Evolutionary conservation across 2,797 vertebrate species (phyloP), one percentile per base, ranked within the genome.

Genomic region (Myiotriccus ornatus): DNA sequence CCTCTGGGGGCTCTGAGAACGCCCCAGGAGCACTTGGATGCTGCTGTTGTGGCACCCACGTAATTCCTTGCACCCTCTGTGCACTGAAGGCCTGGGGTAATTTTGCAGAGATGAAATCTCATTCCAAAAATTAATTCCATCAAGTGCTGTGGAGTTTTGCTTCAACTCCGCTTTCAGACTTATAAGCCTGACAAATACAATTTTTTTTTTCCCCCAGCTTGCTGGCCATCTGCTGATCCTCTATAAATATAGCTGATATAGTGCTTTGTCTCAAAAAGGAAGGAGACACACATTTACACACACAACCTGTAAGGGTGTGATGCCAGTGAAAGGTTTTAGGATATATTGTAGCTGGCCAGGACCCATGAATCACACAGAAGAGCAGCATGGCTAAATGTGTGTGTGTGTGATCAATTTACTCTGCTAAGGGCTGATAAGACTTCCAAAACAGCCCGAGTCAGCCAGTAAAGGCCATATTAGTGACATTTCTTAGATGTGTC

Each of bases 141-240:
- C 60, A 67, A 74, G 53, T 46, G 19, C 46, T 65, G 32, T 34
- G n/a, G 81, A 82, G 74, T 62, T 91, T 90, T 84, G 24, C 62
- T 91, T 75, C 57, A 89, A 87, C 25, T 89, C 46, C 35, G 16
- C 50, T 87, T 87, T 80, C 53, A 85, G 89, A 91, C 91, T 92
- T 93, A 86, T 71, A 93, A 94, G 50, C 74, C 79, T 94, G 87
- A 94, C 43, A 95, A 78, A 90, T 88, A 44, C 4, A 46, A 13
- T 62, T 91, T 57, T 78, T 41, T 41, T 89, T 70, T 52, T 9
- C 8, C 55, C 75, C 50, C 94, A 95, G 91, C 91, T 91, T 94
- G 84, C 75, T 87, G 90, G 75, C 95, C 94, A 95, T 96, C 92
- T 96, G 95, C 85, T 93, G 85, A 94, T 90, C 77, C 53, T 90